Conservation (phyloP, 2,113 vertebrate genomes). For the Mugil cephalus region DNA sequence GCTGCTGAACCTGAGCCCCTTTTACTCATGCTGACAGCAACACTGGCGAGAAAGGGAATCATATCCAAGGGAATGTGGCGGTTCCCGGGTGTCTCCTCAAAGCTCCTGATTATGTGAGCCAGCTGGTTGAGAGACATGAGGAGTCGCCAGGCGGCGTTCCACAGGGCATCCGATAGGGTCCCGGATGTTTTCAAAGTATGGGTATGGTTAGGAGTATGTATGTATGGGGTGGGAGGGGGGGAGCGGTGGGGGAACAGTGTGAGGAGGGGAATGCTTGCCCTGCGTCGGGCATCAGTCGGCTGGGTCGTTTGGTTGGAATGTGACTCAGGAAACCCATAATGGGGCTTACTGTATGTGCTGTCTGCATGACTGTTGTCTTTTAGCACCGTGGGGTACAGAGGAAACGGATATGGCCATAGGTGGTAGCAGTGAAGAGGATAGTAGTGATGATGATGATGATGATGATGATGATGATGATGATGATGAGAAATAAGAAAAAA, state of each 20-base stretch:
- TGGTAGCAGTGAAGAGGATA: slow-evolving; percentile 44
- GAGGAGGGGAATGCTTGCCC: slow-evolving; percentile 62
- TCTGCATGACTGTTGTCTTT: slow-evolving; percentile 71
- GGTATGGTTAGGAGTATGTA: slow-evolving; percentile 57
- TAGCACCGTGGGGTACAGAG: slow-evolving; percentile 63
- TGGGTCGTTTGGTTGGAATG: slow-evolving; percentile 78
- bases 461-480: slow-evolving; percentile 29
- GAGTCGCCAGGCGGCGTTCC: slow-evolving; percentile 51
- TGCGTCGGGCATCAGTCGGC: slow-evolving; percentile 64
- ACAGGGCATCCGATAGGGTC: slow-evolving; percentile 44
- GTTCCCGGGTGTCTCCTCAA: slow-evolving; percentile 72
- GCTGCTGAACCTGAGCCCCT: slow-evolving; percentile 57
- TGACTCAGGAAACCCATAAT: slow-evolving; percentile 75
- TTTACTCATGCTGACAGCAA: slow-evolving; percentile 74
- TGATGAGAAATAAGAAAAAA: background rate
- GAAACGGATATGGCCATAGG: slow-evolving; percentile 67
- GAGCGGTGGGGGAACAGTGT: slow-evolving; percentile 57
- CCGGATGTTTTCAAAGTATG: slow-evolving; percentile 70
- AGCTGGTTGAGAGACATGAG: slow-evolving; percentile 71
- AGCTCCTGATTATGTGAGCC: slow-evolving; percentile 78
- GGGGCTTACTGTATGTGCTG: slow-evolving; percentile 59
- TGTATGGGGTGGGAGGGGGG: no score
- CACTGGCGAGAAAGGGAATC: slow-evolving; percentile 63
- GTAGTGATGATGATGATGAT: slow-evolving; percentile 50
- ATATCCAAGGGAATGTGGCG: slow-evolving; percentile 69